These are phyloP conservation scores for Dasysyrphus albostriatus DNA, from an alignment of 2,888 invertebrate genomes.

Conservation along the genomic window DNA sequence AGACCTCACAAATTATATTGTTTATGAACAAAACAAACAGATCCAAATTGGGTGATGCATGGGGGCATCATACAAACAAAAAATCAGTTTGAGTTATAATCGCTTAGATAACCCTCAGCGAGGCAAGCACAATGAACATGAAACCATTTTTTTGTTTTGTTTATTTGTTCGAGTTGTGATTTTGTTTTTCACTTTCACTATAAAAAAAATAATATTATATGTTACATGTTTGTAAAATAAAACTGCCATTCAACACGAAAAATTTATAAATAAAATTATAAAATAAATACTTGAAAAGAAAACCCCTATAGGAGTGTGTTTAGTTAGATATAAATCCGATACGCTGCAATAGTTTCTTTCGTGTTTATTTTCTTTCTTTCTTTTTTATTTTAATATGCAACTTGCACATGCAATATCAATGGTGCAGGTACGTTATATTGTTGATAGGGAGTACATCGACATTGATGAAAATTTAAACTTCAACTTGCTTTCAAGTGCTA, in stretches of 20 bases:
- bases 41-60: neutral
- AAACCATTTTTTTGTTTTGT: slow-evolving; percentile 14
- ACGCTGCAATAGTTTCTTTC: slow-evolving; percentile 55
- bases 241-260: slow-evolving; percentile 36
- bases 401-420: slow-evolving; percentile 37
- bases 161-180: neutral
- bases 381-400: slow-evolving; percentile 12
- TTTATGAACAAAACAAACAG: slow-evolving; percentile 11
- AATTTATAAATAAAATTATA: neutral
- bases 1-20: slow-evolving; percentile 3
- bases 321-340: slow-evolving; percentile 36
- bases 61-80: slow-evolving; percentile 1
- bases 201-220: slow-evolving; percentile 13
- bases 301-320: slow-evolving; percentile 12
- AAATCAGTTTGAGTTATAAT: slow-evolving; percentile 37
- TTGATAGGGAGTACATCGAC: slow-evolving; percentile 8
- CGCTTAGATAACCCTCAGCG: slow-evolving; percentile 53
- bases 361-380: neutral
- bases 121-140: slow-evolving; percentile 40
- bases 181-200: slow-evolving; percentile 58
- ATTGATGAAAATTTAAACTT: neutral
- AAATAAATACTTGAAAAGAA: slow-evolving; percentile 44
- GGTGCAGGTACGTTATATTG: neutral
- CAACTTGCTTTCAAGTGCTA: neutral
- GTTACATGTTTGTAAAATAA: slow-evolving; percentile 23